These are phyloP conservation scores for Calephelis perditalis DNA, from an alignment of 2,888 invertebrate genomes.

Conservation along the genomic window DNA sequence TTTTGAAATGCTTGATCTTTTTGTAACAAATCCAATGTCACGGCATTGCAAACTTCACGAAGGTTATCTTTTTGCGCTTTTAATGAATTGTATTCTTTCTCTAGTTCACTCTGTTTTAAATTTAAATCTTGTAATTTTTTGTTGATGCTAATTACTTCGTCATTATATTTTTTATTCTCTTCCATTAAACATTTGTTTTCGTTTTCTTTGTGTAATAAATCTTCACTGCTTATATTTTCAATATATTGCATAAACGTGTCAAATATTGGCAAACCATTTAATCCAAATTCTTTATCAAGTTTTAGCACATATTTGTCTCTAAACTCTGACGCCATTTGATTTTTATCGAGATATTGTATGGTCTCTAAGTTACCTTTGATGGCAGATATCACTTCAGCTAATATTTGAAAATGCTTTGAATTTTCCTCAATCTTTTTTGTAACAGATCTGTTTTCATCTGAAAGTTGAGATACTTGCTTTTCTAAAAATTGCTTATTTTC, in stretches of 20 bases:
- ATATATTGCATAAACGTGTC: slow-evolving; percentile 42
- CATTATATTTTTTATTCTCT: slow-evolving; percentile 37
- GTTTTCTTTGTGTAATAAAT: slow-evolving; percentile 37
- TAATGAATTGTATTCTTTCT: slow-evolving; percentile 50
- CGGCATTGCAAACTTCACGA: slow-evolving; percentile 55
- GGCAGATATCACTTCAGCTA: slow-evolving; percentile 38
- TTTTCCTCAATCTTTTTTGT: slow-evolving; percentile 42
- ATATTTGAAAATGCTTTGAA: slow-evolving; percentile 35
- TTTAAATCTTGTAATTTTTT: slow-evolving; percentile 44
- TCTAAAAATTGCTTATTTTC: slow-evolving; percentile 43
- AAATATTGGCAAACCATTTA: slow-evolving; percentile 41
- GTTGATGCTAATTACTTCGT: slow-evolving; percentile 42
- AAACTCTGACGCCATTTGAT: slow-evolving; percentile 37
- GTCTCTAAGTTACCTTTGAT: slow-evolving; percentile 41
- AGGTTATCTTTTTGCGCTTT: slow-evolving; percentile 51
- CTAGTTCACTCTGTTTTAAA: slow-evolving; percentile 44
- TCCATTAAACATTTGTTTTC: slow-evolving; percentile 41
- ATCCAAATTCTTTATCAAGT: slow-evolving; percentile 48
- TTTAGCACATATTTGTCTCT: slow-evolving; percentile 46
- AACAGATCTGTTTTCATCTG: slow-evolving; percentile 37
- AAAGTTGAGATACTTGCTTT: slow-evolving; percentile 37
- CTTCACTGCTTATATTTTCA: slow-evolving; percentile 38
- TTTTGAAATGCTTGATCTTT: slow-evolving; percentile 49
- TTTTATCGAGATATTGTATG: slow-evolving; percentile 31
- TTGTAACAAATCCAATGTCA: slow-evolving; percentile 54